Conservation (phyloP, 1,140 invertebrate genomes). For the Holcopasites calliopsidis region DNA sequence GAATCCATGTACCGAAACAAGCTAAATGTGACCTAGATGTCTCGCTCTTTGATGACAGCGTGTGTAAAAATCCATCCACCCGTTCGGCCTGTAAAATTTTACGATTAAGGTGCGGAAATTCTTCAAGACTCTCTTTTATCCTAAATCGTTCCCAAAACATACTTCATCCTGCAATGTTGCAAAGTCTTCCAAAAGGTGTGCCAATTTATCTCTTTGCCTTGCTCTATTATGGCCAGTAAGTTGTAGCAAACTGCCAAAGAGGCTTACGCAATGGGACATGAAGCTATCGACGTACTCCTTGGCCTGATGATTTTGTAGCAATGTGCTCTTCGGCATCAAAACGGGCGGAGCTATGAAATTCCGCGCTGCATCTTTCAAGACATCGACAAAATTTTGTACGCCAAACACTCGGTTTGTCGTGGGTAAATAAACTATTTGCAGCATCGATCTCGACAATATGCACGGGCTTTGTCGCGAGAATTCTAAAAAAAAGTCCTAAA, state of each 20-base stretch:
- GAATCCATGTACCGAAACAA: conserved; percentile 96
- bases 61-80: conserved; percentile 91
- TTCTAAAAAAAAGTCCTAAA: conserved; percentile 96
- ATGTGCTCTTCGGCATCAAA: conserved; percentile 84
- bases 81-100: conserved; percentile 95
- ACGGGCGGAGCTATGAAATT: conserved; percentile 94
- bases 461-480: conserved; percentile 93
- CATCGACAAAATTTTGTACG: conserved; percentile 85
- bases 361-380: conserved; percentile 91
- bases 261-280: conserved; percentile 91
- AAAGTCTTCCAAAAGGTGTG: conserved; percentile 93
- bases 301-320: conserved; percentile 84
- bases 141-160: conserved; percentile 22
- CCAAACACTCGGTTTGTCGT: conserved; percentile 79
- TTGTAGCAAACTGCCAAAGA: conserved; percentile 93
- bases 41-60: conserved; percentile 85
- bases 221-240: conserved; percentile 97
- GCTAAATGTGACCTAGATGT: conserved; percentile 87
- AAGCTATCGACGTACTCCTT: conserved; percentile 94
- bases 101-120: conserved; percentile 33
- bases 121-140: background rate
- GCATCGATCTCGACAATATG: conserved; percentile 94
- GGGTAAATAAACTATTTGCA: conserved; percentile 90
- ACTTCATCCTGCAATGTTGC: conserved; percentile 96
- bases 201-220: conserved; percentile 95